A percentile compares a stretch with the other conserved stretches of the same genome.
Evolutionary conservation across 2,797 vertebrate genomes (phyloP).

Genomic region (Smutsia temminckii): DNA sequence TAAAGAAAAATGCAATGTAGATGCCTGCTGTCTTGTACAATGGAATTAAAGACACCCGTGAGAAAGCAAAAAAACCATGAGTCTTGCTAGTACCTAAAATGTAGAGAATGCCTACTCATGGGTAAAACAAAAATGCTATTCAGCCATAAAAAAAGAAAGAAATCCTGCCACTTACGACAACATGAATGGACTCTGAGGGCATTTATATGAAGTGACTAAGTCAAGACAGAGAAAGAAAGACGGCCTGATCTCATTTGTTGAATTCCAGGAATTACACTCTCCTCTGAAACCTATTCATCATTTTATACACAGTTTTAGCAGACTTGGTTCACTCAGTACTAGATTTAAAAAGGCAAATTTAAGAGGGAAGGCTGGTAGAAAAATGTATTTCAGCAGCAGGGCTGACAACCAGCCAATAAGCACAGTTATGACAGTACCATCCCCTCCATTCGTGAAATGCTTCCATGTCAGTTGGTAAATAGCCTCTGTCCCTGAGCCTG

Average conservation of each 20-base stretch:
- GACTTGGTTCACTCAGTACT: not conserved
- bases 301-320: not conserved
- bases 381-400: not conserved
- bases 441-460: not conserved
- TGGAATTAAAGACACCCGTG: not conserved
- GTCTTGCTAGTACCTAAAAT: not conserved
- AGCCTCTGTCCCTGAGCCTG: not conserved
- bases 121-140: slow-evolving; percentile 12
- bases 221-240: too few species aligned
- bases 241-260: not conserved
- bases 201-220: not conserved
- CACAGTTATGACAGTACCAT: not conserved
- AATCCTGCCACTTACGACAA: not conserved
- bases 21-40: not conserved
- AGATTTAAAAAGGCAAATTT: not conserved
- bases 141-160: not conserved
- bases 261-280: not conserved
- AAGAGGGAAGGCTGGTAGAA: not conserved
- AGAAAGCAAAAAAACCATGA: not conserved
- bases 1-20: not conserved
- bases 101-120: not conserved
- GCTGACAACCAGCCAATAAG: not conserved
- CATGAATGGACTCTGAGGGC: not conserved
- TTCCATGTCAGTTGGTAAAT: not conserved
- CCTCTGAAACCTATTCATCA: not conserved